A percentile compares a stretch with the other conserved stretches of the same genome.
These are phyloP conservation scores for Trichacis sp. DNA, from an alignment of 2,888 invertebrate genomes.

Conservation along the genomic window DNA sequence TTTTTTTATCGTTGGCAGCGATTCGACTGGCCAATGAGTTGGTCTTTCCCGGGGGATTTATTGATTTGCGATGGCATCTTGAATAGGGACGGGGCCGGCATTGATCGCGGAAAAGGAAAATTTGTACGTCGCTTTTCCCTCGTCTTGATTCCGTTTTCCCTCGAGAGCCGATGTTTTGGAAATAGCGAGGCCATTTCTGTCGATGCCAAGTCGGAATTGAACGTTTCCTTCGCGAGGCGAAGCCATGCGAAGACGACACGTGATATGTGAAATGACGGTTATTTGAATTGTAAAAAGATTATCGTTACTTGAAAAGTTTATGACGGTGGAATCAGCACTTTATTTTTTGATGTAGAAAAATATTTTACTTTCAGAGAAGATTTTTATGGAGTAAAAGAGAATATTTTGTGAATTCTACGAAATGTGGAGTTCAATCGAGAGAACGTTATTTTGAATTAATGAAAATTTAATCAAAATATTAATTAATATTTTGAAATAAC, in stretches of 20 bases:
- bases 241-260: neutral
- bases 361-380: no score
- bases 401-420: no score
- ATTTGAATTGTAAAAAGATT: no score
- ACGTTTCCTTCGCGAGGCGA: neutral
- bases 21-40: constrained; percentile 8
- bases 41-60: constrained; percentile 11
- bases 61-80: constrained; percentile 24
- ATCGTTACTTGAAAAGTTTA: no score
- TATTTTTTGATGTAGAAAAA: no score
- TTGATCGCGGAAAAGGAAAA: constrained; percentile 21
- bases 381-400: no score
- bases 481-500: no score
- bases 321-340: no score
- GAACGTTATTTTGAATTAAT: no score
- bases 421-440: no score
- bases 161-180: neutral
- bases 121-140: neutral
- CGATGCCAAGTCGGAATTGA: neutral
- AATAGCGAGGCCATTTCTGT: neutral
- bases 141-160: neutral
- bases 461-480: no score
- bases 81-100: constrained; percentile 19
- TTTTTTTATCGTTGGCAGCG: constrained; percentile 6
- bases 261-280: no score